These are phyloP conservation scores for Centropus unirufus DNA, from an alignment of 2,113 vertebrate genomes.

Conservation along the genomic window DNA sequence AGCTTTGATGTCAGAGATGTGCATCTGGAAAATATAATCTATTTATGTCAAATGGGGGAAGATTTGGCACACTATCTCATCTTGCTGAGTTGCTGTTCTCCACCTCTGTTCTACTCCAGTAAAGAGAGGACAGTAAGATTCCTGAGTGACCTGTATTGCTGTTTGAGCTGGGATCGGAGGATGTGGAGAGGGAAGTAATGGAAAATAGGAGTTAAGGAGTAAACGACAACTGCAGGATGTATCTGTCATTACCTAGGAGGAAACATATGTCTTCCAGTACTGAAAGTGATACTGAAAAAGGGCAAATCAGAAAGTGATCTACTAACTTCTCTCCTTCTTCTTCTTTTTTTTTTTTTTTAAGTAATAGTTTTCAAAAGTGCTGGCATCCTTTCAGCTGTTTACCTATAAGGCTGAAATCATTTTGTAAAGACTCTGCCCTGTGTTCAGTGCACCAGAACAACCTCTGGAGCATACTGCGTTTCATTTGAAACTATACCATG, in stretches of 20 bases:
- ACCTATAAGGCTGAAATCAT: background rate
- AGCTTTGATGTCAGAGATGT: constrained; percentile 28
- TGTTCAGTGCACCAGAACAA: background rate
- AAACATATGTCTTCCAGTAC: background rate
- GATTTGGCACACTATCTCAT: background rate
- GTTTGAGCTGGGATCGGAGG: constrained; percentile 32
- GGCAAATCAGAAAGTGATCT: constrained; percentile 7
- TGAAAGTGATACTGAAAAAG: constrained; percentile 17
- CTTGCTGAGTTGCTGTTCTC: background rate
- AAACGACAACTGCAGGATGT: constrained; percentile 5
- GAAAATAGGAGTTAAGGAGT: constrained; percentile 51
- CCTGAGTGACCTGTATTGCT: constrained; percentile 7
- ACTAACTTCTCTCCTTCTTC: background rate
- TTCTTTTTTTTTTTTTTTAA: background rate
- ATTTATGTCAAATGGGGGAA: constrained; percentile 18
- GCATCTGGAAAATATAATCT: constrained; percentile 64
- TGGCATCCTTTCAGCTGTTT: background rate
- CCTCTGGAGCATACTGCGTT: fast-evolving
- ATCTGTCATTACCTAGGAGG: constrained; percentile 15
- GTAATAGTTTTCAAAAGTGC: background rate
- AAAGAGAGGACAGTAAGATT: background rate
- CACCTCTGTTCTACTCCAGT: background rate
- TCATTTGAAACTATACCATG: background rate
- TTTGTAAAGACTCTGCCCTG: fast-evolving
- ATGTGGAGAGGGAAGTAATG: constrained; percentile 30